Conservation (phyloP, 2,888 invertebrate species). For the Lasioglossum malachurum region DNA sequence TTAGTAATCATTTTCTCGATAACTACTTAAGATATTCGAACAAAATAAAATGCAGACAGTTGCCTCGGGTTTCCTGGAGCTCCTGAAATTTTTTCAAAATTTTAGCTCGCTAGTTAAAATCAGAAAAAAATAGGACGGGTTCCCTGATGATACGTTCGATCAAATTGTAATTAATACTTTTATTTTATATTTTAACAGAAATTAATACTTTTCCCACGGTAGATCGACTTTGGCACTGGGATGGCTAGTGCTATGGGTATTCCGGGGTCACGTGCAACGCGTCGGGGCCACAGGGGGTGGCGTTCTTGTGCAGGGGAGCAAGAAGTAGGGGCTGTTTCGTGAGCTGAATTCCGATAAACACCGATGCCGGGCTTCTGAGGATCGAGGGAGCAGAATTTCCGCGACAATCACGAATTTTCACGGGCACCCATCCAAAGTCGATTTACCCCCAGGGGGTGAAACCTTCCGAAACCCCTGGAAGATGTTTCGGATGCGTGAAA, state of each 20-base stretch:
- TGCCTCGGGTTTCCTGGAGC: background rate
- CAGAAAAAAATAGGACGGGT: background rate
- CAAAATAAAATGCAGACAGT: background rate
- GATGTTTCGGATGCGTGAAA: conserved; percentile 29
- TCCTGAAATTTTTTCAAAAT: background rate
- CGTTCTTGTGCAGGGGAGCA: conserved; percentile 47
- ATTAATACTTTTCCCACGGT: conserved; percentile 35
- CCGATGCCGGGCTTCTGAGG: conserved; percentile 65
- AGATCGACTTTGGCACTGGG: conserved; percentile 14
- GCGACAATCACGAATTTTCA: conserved; percentile 68
- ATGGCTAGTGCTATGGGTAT: conserved; percentile 48
- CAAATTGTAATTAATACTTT: background rate
- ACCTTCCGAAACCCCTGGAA: conserved; percentile 13
- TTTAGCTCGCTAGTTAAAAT: background rate
- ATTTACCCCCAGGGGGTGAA: conserved; percentile 45
- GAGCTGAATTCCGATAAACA: conserved; percentile 80
- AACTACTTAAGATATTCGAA: background rate
- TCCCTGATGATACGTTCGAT: background rate
- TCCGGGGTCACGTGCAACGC: conserved; percentile 65
- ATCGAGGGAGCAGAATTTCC: conserved; percentile 62
- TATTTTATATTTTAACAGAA: conserved; percentile 15
- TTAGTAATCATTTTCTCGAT: background rate
- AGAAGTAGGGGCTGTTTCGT: conserved; percentile 72
- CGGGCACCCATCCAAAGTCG: conserved; percentile 72
- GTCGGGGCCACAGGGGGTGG: conserved; percentile 61